Base-by-base conservation (phyloP, 2,888 invertebrate genomes). In the Melipona bicolor region DNA sequence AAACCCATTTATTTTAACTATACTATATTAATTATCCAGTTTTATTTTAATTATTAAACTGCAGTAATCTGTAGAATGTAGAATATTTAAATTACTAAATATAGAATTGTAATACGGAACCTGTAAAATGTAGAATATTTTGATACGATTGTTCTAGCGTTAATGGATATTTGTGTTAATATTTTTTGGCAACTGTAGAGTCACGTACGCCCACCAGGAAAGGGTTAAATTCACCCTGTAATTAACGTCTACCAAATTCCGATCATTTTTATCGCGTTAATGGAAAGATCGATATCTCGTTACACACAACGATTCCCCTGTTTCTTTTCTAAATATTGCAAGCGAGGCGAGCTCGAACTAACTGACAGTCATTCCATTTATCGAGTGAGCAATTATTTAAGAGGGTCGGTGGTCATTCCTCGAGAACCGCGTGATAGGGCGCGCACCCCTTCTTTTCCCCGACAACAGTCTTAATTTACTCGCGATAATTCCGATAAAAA, bases 351-450 rank as follows among this genome's bases (percentile, higher is more conserved):
- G 79, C 77, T 86, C 84, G 77, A 88, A 36, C 74, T 78, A 69
- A 77, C 80, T 83, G 77, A 82, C 81, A 88, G 83, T 76, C 79
- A 77, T 73, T 87, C 85, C 83, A 78, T 81, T 88, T 87, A 87
- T 85, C 87, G 75, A 71, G 73, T 81, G 72, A 84, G 78, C 78
- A 89, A 89, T 89, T 88, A 89, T 89, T 89, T 86, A 89, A 75
- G 78, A 62, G 71, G 73, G 81, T 79, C 70, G 68, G 80, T 80
- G 77, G 86, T 74, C 79, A 83, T 76, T 86, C 69, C 77, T 84
- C 79, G 62, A 59, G 36, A 72, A 69, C 76, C 78, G 86, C 89
- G 89, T 89, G 89, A 89, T 88, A 89, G 86, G 87, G 87, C 89
- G 85, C 62, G 54, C 64, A 76, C 74, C 79, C 72, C 50, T 67